Conservation (phyloP, 2,888 invertebrate genomes). For the Autographa pulchrina region DNA sequence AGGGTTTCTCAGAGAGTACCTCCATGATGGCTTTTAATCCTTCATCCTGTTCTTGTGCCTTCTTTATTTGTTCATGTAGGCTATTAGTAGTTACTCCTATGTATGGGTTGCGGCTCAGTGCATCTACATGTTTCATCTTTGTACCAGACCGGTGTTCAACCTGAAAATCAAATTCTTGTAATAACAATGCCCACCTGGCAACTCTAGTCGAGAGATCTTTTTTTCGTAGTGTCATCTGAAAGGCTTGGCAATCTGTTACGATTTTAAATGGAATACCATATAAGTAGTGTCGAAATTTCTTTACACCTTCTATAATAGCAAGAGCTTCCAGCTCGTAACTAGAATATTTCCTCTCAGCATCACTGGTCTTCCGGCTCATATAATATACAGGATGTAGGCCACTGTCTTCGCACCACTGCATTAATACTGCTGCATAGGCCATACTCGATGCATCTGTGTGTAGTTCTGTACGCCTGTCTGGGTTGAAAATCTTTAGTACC, state of each 20-base stretch:
- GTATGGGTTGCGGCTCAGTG: conserved; percentile 39
- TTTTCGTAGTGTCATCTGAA: conserved; percentile 53
- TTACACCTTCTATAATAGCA: conserved; percentile 23
- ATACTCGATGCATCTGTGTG: too few species aligned
- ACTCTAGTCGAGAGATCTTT: conserved; percentile 54
- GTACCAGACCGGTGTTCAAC: conserved; percentile 41
- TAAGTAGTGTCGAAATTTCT: conserved; percentile 21
- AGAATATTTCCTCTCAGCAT: conserved; percentile 10
- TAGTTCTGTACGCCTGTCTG: too few species aligned
- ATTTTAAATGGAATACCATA: not conserved
- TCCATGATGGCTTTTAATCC: conserved; percentile 13
- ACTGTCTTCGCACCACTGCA: too few species aligned
- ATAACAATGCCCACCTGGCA: conserved; percentile 44
- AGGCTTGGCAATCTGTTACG: not conserved
- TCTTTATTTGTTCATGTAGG: not conserved
- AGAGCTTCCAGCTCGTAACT: conserved; percentile 12
- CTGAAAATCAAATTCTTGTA: conserved; percentile 39
- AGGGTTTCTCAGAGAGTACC: not conserved
- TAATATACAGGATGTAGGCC: too few species aligned
- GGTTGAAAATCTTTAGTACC: too few species aligned
- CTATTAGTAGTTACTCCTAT: not conserved
- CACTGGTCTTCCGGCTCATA: too few species aligned
- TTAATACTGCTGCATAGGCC: too few species aligned
- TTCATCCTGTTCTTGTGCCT: conserved; percentile 16
- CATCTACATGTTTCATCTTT: conserved; percentile 64